A percentile compares a stretch with the other conserved stretches of the same genome.
These are phyloP conservation scores for Meliscaeva auricollis DNA, from an alignment of 2,888 invertebrate genomes.

Conservation along the genomic window DNA sequence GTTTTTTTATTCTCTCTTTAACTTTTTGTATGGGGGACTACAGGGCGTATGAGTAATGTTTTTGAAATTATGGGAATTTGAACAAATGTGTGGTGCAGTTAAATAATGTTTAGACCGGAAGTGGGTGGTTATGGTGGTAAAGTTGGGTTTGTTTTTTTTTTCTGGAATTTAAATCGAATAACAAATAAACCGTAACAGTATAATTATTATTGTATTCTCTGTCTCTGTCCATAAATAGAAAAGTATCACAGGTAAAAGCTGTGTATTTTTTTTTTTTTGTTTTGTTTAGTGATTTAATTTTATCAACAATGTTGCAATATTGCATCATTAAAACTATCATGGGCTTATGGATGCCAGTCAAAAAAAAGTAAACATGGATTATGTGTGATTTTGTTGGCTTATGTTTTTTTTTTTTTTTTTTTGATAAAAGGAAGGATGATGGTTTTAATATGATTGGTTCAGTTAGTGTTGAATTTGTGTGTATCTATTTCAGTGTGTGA, in stretches of 20 bases:
- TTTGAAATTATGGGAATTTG: conserved; percentile 59
- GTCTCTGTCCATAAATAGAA: background rate
- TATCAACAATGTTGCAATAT: conserved; percentile 20
- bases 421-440: background rate
- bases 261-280: no score
- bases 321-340: conserved; percentile 13
- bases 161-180: conserved; percentile 25
- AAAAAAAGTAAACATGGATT: background rate
- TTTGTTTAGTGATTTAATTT: background rate
- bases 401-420: background rate
- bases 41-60: conserved; percentile 55
- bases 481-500: background rate
- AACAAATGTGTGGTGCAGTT: conserved; percentile 61
- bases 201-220: background rate
- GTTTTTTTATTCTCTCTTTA: conserved; percentile 1
- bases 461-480: background rate
- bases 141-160: background rate
- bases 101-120: conserved; percentile 40
- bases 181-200: conserved; percentile 7
- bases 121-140: conserved; percentile 3
- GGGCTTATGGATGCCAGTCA: background rate
- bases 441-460: background rate
- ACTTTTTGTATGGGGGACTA: conserved; percentile 5
- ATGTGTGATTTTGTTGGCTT: conserved; percentile 4
- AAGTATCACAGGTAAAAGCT: background rate